phyloP scores from a whole-genome alignment of 2,797 vertebrate genomes.

The Danio aesculapii region DNA sequence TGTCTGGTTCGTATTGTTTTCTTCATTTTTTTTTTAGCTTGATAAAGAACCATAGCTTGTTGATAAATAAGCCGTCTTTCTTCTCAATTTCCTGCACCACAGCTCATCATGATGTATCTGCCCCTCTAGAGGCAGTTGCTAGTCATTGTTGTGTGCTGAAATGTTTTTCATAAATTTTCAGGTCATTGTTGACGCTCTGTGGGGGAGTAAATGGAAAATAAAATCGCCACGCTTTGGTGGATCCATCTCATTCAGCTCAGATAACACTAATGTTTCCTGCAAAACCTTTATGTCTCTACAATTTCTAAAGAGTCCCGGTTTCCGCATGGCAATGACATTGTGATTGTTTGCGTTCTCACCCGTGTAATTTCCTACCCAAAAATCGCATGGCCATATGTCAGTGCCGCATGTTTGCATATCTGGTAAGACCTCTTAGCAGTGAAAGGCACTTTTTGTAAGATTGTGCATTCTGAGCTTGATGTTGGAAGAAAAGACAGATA shows the following conservation, averaged over 20 bases:
- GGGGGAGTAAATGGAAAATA: slow-evolving; percentile 38
- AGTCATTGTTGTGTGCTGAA: slow-evolving; percentile 22
- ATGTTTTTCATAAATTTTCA: slow-evolving; percentile 20
- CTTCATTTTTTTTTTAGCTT: slow-evolving; percentile 27
- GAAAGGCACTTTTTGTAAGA: slow-evolving; percentile 7
- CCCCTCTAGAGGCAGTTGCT: slow-evolving; percentile 26
- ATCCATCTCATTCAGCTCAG: slow-evolving; percentile 48
- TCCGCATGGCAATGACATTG: slow-evolving; percentile 54
- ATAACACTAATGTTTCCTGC: slow-evolving; percentile 32
- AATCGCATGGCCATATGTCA: slow-evolving; percentile 13
- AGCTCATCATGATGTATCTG: slow-evolving; percentile 24
- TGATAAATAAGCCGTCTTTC: slow-evolving; percentile 36
- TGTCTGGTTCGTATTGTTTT: slow-evolving; percentile 22
- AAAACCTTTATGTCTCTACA: slow-evolving; percentile 37
- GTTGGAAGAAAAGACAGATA: background rate
- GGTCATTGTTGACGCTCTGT: slow-evolving; percentile 30
- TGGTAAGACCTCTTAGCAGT: background rate
- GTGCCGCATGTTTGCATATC: slow-evolving; percentile 18
- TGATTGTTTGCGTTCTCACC: slow-evolving; percentile 55
- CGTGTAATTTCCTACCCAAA: slow-evolving; percentile 25
- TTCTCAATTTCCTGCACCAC: slow-evolving; percentile 28
- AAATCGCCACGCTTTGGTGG: slow-evolving; percentile 26
- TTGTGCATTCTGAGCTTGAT: slow-evolving; percentile 6
- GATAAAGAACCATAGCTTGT: slow-evolving; percentile 26
- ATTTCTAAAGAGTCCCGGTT: slow-evolving; percentile 29